A percentile compares a stretch with the other conserved stretches of the same genome.
These are phyloP conservation scores for Graptemys geographica DNA, from an alignment of 2,797 vertebrate genomes.

Conservation along the genomic window DNA sequence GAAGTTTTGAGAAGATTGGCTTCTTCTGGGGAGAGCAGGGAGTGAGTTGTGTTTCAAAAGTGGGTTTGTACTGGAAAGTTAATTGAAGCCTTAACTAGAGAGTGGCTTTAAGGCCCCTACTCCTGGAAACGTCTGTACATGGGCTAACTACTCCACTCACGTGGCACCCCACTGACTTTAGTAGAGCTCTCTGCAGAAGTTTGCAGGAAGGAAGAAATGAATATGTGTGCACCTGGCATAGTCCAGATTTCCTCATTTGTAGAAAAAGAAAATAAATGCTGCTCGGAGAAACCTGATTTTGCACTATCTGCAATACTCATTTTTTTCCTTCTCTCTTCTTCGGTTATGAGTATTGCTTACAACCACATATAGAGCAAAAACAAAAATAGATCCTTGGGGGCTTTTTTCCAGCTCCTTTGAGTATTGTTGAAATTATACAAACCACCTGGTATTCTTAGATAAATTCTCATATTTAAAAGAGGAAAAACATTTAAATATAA, in stretches of 20 bases:
- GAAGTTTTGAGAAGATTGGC: neutral
- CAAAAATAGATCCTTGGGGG: neutral
- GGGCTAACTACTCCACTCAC: neutral
- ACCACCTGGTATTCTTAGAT: neutral
- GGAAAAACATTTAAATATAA: conserved; percentile 6
- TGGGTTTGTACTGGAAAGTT: neutral
- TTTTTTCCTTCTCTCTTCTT: neutral
- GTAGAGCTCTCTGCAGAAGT: accelerated
- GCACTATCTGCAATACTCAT: neutral
- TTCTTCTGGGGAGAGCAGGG: neutral
- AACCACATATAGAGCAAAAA: neutral
- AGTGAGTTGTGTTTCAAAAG: neutral
- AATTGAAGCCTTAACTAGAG: neutral
- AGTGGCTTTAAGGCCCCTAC: neutral
- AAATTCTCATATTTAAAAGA: neutral
- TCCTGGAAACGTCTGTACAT: neutral
- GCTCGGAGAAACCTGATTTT: neutral
- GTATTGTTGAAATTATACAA: neutral
- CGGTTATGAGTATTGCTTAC: neutral
- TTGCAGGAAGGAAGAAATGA: neutral
- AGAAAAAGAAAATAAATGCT: neutral
- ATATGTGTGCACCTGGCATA: accelerated
- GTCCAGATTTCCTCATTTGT: neutral
- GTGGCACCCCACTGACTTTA: neutral
- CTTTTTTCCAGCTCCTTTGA: neutral